Evolutionary conservation across 2,113 vertebrate genomes (phyloP).

Genomic region (Otocyon megalotis): DNA sequence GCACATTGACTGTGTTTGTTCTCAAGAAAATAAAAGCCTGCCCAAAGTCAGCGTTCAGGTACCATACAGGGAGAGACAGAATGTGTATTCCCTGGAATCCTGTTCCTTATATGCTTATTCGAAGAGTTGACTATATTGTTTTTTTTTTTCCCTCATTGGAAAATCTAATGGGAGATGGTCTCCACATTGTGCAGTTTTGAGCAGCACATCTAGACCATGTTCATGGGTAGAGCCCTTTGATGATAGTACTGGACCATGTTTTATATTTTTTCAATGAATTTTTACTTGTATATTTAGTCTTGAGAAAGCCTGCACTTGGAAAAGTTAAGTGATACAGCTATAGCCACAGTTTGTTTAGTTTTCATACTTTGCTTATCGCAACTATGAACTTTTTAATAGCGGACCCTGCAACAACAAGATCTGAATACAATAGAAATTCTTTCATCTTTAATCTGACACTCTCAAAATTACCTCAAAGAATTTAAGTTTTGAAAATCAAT

Average conservation of each 20-base stretch:
- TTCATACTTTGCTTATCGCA: neutral
- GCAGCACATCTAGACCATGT: neutral
- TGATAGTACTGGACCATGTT: neutral
- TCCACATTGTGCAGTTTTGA: neutral
- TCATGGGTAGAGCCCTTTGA: neutral
- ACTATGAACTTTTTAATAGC: neutral
- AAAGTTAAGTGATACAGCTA: neutral
- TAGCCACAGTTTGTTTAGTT: neutral
- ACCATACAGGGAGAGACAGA: neutral
- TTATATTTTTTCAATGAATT: neutral
- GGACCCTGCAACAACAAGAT: neutral
- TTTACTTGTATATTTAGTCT: neutral
- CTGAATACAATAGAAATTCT: neutral
- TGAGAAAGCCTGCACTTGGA: neutral
- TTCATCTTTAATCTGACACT: neutral
- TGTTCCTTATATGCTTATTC: neutral
- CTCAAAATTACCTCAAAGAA: neutral
- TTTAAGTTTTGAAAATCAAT: slow-evolving; percentile 20
- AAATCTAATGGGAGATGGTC: neutral
- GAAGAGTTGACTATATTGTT: neutral
- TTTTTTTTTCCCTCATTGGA: neutral
- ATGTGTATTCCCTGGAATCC: neutral
- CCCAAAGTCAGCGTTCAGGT: neutral
- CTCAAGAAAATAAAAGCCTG: neutral
- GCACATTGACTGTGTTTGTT: neutral